These are phyloP conservation scores for Patagioenas fasciata DNA, from an alignment of 2,113 vertebrate species.

Conservation along the genomic window DNA sequence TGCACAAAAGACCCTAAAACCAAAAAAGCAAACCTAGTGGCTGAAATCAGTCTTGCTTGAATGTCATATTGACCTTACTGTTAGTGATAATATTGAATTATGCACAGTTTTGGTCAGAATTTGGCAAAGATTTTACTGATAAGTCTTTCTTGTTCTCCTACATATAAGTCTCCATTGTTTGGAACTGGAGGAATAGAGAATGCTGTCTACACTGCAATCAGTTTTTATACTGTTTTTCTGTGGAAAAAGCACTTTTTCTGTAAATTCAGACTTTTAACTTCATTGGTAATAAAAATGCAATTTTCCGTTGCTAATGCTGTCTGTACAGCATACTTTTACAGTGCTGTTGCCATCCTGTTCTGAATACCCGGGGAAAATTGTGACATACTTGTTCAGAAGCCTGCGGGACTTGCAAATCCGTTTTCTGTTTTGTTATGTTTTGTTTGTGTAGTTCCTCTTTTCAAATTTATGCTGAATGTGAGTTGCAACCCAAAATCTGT, in stretches of 20 bases:
- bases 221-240: background rate
- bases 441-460: background rate
- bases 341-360: background rate
- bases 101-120: background rate
- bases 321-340: background rate
- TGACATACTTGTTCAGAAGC: constrained; percentile 23
- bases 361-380: background rate
- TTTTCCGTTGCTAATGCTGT: constrained; percentile 2
- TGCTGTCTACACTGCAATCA: background rate
- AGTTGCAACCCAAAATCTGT: background rate
- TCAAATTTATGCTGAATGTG: constrained; percentile 3
- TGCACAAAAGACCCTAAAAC: background rate
- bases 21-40: background rate
- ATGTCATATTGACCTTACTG: background rate
- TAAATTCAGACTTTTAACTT: background rate
- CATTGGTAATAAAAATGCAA: background rate
- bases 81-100: background rate
- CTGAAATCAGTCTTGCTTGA: background rate
- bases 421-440: constrained; percentile 32
- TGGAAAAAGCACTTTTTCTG: background rate
- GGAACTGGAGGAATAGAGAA: background rate
- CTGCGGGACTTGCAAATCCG: background rate
- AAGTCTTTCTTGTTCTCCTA: background rate
- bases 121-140: background rate
- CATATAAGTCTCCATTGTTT: background rate